Conservation (phyloP, 64 coral and sea anemone species). For the Anthopleura sola region DNA sequence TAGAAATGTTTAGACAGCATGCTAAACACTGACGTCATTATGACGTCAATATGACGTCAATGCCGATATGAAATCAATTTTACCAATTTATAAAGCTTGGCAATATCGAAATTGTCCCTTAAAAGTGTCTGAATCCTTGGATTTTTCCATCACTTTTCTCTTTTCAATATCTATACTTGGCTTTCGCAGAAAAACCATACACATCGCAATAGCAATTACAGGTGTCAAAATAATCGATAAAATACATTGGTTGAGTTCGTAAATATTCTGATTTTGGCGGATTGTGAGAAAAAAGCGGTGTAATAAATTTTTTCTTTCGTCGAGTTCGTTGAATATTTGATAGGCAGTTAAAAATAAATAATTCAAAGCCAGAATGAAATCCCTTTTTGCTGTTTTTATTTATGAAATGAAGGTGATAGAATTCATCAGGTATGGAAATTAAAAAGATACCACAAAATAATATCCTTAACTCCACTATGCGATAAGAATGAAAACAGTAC, state of each 20-base stretch:
- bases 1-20: conserved; percentile 17
- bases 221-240: background rate
- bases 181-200: background rate
- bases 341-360: conserved; percentile 1
- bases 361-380: background rate
- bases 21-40: conserved; percentile 15
- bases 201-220: background rate
- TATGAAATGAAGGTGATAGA: background rate
- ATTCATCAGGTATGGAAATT: background rate
- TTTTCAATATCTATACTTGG: background rate
- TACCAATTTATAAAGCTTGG: background rate
- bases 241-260: background rate
- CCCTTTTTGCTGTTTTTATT: background rate
- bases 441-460: background rate
- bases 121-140: background rate
- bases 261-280: background rate
- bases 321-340: conserved; percentile 2
- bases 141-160: background rate
- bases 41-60: conserved; percentile 23
- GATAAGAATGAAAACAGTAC: background rate
- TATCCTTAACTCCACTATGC: background rate
- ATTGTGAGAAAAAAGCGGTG: background rate
- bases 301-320: background rate
- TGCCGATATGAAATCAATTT: conserved; percentile 11
- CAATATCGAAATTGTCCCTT: background rate